Evolutionary conservation across 2,888 invertebrate species (phyloP), one percentile per base, ranked within the genome.

Genomic region (Phortica okadai): DNA sequence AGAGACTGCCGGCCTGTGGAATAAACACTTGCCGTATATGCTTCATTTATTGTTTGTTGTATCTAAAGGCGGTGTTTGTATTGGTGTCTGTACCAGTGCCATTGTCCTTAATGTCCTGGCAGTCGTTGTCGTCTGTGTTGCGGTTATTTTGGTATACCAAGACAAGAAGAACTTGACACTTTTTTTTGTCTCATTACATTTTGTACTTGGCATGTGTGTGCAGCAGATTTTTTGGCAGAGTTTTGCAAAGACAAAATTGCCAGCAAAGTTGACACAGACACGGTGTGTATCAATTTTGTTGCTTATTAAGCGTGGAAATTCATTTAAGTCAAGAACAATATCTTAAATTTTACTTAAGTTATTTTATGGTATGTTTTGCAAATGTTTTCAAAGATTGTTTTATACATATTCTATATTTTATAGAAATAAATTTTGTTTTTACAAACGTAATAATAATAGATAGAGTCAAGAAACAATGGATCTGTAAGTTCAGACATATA

Each of bases 131-230:
- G 70, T 54, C 54, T 72, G 70, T 56, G 70, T 54, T 72, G 70
- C 25, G 70, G 70, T 56, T 72, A 14, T 56, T 72, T 56, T 54
- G 70, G 70, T 72, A 33, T 72, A 56, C 70, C 70, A 72, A 72
- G 56, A 25, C 70, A 72, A 72, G 70, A 62, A n/a, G 62, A 72
- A 72, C 70, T 56, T 72, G 70, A 72, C 70, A 72, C 70, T 72
- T 72, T 72, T 72, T 64, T 64, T 14, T 25, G 11, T 33, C 33
- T 33, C 33, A 33, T 62, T 62, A 6, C 62, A 62, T 21, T 50
- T 50, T 50, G 50, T 50, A 14, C 25, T 69, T 69, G 45, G 45
- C 69, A 44, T 42, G 44, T 44, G 21, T 66, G 10, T 7, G 25
- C 33, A 33, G 33, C 33, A 33, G 33, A 33, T 33, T 33, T 1